Evolutionary conservation across 2,888 invertebrate genomes (phyloP), one percentile per base, ranked within the genome.

Genomic region (Hypercompe scribonia): DNA sequence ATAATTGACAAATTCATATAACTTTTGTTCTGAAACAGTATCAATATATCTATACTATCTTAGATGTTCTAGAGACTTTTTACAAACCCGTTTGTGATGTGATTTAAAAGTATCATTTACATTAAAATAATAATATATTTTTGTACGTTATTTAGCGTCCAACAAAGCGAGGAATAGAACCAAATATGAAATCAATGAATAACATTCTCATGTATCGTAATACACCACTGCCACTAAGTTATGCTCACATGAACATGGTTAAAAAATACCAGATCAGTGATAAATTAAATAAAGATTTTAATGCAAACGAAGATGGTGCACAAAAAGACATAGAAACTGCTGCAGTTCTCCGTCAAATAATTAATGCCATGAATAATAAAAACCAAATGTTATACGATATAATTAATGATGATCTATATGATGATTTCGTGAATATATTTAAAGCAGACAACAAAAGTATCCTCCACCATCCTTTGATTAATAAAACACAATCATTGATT

Each of bases 381-480:
- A 28, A 69, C 4, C 31, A 24, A 1, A 42, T 24, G 21, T 11
- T 69, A 2, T 24, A 21, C 2, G 61, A 69, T 31, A 39, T 39
- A 31, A 39, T 69, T 0, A 58, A 69, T 31, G 10, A 69, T 15
- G 68, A 69, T 7, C 4, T 69, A 18, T 61, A 69, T 28, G 61
- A 69, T 28, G 58, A 69, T 31, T 36, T 39, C 24, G 39, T 61
- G 4, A 61, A 69, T 5, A 69, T 69, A 69, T 61, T 69, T 31
- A 61, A 69, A 28, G 39, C 39, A 31, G 68, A 69, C 24, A 7
- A 61, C 8, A 7, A 50, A 39, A 39, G 3, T 69, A 31, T 68
- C 10, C 36, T 11, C 15, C 3, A 68, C 31, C 58, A 68, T 61
- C 68, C 68, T 11, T 28, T 68, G 39, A 39, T 39, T 10, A 61